Base-by-base conservation (phyloP, 2,888 invertebrate genomes). In the Drosophila leonis region DNA sequence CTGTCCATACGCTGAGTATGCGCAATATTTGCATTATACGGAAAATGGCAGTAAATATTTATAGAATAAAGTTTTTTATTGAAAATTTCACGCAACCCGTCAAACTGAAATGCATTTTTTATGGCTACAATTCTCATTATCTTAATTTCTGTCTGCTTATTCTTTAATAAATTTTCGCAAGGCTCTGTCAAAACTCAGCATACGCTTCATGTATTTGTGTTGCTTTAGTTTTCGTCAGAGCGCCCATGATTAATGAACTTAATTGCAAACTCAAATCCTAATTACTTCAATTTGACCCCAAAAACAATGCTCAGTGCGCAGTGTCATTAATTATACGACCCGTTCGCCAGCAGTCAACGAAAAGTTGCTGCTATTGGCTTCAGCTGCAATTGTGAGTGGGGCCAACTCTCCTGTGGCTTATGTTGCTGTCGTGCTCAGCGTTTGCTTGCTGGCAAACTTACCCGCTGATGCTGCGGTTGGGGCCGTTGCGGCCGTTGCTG, bases 261-360 rank as follows among this genome's bases (percentile, higher is more conserved):
- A 84, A 89, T 83, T 81, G 72, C 89, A 70, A 89, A 89, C 79
- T 77, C 75, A 89, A 89, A 82, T 89, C 78, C 80, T 77, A 87
- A 89, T 89, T 89, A 85, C 72, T 81, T 83, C 74, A 48, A 72
- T 75, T 83, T 64, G 83, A 83, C 75, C 87, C 84, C 82, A 68
- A 51, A 71, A 12, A 65, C 57, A 66, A 65, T 56, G 63, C 57
- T 65, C 41, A 52, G 57, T 24, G 44, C 68, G 72, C 75, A 72
- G 44, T 69, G 79, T 66, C 84, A 85, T 89, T 85, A 85, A 89
- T 85, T 85, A 87, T 84, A 82, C 72, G 74, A 75, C 75, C 80
- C 71, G 62, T 72, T 49, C 41, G 65, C 60, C 67, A 35, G 15
- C 44, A 44, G 55, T 35, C 18, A 42, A 35, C 55, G 13, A n/a